Percentiles rank a stretch among this genome's conserved stretches.
These are phyloP conservation scores for Acronicta psi DNA, from an alignment of 2,888 invertebrate genomes.

Conservation along the genomic window DNA sequence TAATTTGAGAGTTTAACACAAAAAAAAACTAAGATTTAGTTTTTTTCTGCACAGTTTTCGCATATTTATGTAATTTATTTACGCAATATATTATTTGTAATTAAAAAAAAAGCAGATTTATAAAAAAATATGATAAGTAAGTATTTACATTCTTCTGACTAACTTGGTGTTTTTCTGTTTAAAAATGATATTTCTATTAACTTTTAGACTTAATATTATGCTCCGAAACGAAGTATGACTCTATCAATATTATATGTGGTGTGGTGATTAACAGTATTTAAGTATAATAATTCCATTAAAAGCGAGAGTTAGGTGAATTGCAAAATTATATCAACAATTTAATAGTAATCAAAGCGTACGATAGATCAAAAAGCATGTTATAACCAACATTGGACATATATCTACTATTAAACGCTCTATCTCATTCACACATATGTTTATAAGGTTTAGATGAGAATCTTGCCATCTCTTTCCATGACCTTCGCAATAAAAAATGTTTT, in stretches of 20 bases:
- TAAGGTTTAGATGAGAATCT: not conserved
- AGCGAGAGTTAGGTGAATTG: conserved; percentile 1
- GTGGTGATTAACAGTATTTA: not conserved
- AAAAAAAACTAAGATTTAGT: too few species aligned
- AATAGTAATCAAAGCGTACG: conserved; percentile 2
- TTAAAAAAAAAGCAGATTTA: too few species aligned
- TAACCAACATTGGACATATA: conserved; percentile 1
- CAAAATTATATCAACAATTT: not conserved
- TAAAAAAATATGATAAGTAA: too few species aligned
- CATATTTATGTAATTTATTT: too few species aligned
- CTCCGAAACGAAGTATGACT: not conserved
- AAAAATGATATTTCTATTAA: too few species aligned
- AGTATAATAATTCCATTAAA: conserved; percentile 3
- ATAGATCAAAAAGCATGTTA: not conserved
- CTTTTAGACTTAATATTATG: too few species aligned
- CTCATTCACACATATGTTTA: conserved; percentile 1
- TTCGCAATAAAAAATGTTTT: not conserved
- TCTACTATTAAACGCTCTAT: not conserved
- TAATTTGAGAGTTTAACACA: too few species aligned
- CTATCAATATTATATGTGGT: not conserved
- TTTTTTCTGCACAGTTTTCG: too few species aligned
- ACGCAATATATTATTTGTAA: too few species aligned
- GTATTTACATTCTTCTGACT: too few species aligned
- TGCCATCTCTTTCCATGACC: conserved; percentile 4
- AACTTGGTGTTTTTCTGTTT: too few species aligned